phyloP scores from a whole-genome alignment of 1,140 invertebrate species.

The Arctopsyche grandis region DNA sequence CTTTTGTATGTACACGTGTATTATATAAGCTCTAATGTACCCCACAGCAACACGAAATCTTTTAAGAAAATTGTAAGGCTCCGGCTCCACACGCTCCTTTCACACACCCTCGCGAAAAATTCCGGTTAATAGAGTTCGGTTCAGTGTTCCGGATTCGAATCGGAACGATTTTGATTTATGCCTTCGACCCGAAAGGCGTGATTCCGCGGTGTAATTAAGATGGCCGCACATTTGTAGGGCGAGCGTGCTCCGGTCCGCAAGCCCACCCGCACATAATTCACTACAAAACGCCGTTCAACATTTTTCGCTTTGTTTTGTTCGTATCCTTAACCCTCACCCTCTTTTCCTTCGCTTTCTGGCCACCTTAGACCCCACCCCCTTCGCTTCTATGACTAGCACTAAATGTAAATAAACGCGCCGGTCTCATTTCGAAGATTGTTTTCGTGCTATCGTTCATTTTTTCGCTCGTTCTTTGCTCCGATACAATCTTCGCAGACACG shows the following conservation, averaged over 20 bases:
- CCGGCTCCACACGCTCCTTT: no score
- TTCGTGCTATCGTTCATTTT: constrained; percentile 32
- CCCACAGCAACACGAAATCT: no score
- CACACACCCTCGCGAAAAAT: not conserved
- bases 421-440: constrained; percentile 30
- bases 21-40: no score
- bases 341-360: not conserved
- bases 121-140: not conserved
- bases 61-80: no score
- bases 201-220: constrained; percentile 24
- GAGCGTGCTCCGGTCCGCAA: not conserved
- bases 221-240: constrained; percentile 22
- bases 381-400: not conserved
- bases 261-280: not conserved
- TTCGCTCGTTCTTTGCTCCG: constrained; percentile 28
- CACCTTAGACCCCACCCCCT: not conserved
- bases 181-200: constrained; percentile 1
- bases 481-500: constrained; percentile 32
- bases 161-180: constrained; percentile 20
- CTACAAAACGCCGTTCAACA: not conserved
- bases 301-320: constrained; percentile 26
- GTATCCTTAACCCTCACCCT: not conserved
- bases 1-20: no score
- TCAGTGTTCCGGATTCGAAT: not conserved
- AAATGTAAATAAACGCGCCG: constrained; percentile 28